A percentile compares a stretch with the other conserved stretches of the same genome.
These are phyloP conservation scores for Macrotrachela quadricornifera DNA, from an alignment of 1,140 invertebrate species.

Conservation along the genomic window DNA sequence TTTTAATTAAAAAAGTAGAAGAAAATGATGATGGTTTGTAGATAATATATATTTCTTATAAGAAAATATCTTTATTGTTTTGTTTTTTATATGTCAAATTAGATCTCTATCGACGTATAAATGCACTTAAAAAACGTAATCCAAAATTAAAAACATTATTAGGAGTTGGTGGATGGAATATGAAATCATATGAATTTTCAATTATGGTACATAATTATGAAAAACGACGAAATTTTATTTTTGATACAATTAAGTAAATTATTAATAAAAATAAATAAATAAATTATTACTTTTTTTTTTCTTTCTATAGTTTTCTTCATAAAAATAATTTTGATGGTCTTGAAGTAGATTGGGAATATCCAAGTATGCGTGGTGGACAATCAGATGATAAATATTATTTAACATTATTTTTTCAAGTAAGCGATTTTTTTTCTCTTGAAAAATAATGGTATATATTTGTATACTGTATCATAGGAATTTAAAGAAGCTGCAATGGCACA, in stretches of 20 bases:
- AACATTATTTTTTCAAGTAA: constrained; percentile 43
- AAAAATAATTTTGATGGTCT: constrained; percentile 81
- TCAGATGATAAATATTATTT: constrained; percentile 70
- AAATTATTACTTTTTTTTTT: too few relatives aligned
- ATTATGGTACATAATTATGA: constrained; percentile 13
- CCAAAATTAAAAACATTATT: constrained; percentile 70
- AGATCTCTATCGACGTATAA: constrained; percentile 40
- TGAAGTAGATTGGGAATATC: constrained; percentile 90
- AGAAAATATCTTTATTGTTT: too few relatives aligned
- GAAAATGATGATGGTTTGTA: constrained; percentile 45
- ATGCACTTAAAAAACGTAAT: constrained; percentile 72
- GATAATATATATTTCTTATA: background rate
- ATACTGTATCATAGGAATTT: constrained; percentile 33
- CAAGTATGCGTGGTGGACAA: constrained; percentile 66
- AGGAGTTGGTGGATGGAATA: constrained; percentile 75
- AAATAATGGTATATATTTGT: too few relatives aligned
- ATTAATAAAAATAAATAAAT: background rate
- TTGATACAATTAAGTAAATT: constrained; percentile 40
- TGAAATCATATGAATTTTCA: constrained; percentile 30
- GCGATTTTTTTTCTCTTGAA: too few relatives aligned
- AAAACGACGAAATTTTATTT: constrained; percentile 14
- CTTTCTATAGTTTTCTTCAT: constrained; percentile 55
- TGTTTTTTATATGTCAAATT: background rate
- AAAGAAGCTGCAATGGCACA: constrained; percentile 44
- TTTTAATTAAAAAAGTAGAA: constrained; percentile 60